Evolutionary conservation across 2,888 invertebrate species (phyloP), one percentile per base, ranked within the genome.

Genomic region (Lamellibrachia columna): DNA sequence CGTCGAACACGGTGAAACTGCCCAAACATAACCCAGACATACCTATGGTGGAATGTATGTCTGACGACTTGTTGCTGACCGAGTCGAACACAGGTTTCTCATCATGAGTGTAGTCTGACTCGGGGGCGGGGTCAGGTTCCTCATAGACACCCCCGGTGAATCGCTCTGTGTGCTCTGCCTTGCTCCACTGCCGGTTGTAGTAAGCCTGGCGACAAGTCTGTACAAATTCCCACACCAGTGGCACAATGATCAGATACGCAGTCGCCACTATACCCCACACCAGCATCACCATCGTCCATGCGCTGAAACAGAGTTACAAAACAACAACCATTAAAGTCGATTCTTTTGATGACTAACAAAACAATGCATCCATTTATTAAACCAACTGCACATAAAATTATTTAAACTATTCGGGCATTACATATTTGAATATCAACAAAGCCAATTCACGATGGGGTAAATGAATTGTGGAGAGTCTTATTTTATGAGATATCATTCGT

Each of bases 161-260:
- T n/a, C 93, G 92, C 90, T 92, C 92, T 9, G 91, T 93, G 11
- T 53, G n/a, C 28, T 93, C 93, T 52, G 91, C n/a, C 40, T 91
- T 90, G n/a, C 90, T 92, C 94, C 94, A 94, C 91, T 90, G 60
- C 40, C 93, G 53, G 93, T 94, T 94, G 93, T 93, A 94, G 93
- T 94, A 94, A 9, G 93, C 92, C 92, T 92, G 93, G 22, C 93
- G 90, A 75, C 93, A 92, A 11, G 91, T 93, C 91, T 93, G 92
- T 3, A 92, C 90, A 52, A 94, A 91, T 90, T 94, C 94, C 92
- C 92, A 93, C 28, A 93, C 28, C 28, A 94, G 55, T 1, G 94
- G 94, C 9, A 93, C 91, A 40, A 94, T 6, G 90, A 93, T 90
- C 55, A 94, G 58, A 75, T 94, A 94, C 60, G 75, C 93, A 0